Evolutionary conservation across 2,888 invertebrate genomes (phyloP).

Genomic region (Caenorhabditis afra): DNA sequence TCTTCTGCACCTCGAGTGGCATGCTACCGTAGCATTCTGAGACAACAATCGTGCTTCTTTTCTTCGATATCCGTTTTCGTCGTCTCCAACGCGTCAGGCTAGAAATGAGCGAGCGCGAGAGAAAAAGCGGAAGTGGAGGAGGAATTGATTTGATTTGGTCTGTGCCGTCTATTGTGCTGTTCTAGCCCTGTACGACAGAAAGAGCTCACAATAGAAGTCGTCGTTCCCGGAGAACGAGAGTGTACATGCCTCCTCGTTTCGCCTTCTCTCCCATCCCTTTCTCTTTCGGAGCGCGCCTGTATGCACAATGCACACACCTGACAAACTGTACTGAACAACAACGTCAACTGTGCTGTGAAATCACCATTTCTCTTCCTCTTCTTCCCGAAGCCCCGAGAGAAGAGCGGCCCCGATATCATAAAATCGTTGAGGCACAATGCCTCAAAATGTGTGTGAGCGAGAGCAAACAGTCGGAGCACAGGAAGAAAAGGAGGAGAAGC

Average conservation of each 20-base stretch:
- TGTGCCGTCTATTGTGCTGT: constrained; percentile 1
- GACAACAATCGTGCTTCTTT: not conserved
- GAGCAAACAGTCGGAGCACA: constrained; percentile 42
- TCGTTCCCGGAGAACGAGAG: constrained; percentile 6
- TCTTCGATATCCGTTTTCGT: too few species aligned
- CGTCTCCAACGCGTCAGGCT: too few species aligned
- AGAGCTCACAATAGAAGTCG: constrained; percentile 40
- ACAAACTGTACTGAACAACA: constrained; percentile 50
- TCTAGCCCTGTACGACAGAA: constrained; percentile 3
- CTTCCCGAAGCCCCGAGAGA: constrained; percentile 4
- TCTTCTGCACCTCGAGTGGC: not conserved
- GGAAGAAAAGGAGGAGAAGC: constrained; percentile 10
- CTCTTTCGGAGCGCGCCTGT: constrained; percentile 40
- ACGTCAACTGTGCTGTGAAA: constrained; percentile 28
- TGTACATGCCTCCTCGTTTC: constrained; percentile 36
- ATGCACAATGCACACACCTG: constrained; percentile 61
- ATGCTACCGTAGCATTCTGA: not conserved
- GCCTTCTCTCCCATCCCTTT: constrained; percentile 45
- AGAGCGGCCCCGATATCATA: constrained; percentile 38
- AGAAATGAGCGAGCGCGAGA: not conserved
- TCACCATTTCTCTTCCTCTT: constrained; percentile 14
- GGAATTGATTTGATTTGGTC: constrained; percentile 7
- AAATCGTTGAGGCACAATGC: constrained; percentile 50
- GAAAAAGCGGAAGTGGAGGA: not conserved
- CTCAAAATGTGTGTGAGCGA: constrained; percentile 47